Conservation (phyloP, 2,797 vertebrate genomes). For the Chaenodraco wilsoni region DNA sequence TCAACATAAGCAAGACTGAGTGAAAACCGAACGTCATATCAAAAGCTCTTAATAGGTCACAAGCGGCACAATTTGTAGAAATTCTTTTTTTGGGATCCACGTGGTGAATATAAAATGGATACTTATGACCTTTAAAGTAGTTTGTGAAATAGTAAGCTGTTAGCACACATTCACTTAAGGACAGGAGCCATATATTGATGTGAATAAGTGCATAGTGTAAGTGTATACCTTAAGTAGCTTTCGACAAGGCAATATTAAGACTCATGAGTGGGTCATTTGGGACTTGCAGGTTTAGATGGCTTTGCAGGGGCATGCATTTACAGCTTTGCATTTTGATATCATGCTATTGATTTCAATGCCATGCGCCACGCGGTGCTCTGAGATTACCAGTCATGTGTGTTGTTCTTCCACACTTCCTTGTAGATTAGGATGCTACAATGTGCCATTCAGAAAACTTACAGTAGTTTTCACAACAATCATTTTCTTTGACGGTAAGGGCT, state of each 20-base stretch:
- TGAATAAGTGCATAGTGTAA: conserved; percentile 52
- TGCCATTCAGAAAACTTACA: conserved; percentile 47
- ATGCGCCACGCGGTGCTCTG: conserved; percentile 22
- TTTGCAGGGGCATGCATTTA: conserved; percentile 43
- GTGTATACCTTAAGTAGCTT: conserved; percentile 48
- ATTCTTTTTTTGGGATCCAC: conserved; percentile 20
- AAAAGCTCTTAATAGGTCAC: conserved; percentile 24
- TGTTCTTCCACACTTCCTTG: conserved; percentile 30
- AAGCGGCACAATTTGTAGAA: conserved; percentile 31
- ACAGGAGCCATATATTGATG: conserved; percentile 70
- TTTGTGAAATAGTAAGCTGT: conserved; percentile 44
- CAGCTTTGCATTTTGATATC: conserved; percentile 45
- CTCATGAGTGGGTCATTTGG: conserved; percentile 31
- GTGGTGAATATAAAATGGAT: conserved; percentile 25
- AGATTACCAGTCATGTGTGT: conserved; percentile 38
- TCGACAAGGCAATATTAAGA: conserved; percentile 58
- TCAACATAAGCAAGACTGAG: conserved; percentile 80
- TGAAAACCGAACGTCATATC: not conserved
- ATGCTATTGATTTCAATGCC: conserved; percentile 25
- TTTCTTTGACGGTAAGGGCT: conserved; percentile 68
- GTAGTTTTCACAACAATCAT: conserved; percentile 46
- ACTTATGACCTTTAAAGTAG: conserved; percentile 50
- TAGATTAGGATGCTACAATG: conserved; percentile 32
- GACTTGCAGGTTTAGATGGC: conserved; percentile 26
- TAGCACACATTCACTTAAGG: conserved; percentile 67